Evolutionary conservation across 2,113 vertebrate genomes (phyloP).

Genomic region (Caracal caracal): DNA sequence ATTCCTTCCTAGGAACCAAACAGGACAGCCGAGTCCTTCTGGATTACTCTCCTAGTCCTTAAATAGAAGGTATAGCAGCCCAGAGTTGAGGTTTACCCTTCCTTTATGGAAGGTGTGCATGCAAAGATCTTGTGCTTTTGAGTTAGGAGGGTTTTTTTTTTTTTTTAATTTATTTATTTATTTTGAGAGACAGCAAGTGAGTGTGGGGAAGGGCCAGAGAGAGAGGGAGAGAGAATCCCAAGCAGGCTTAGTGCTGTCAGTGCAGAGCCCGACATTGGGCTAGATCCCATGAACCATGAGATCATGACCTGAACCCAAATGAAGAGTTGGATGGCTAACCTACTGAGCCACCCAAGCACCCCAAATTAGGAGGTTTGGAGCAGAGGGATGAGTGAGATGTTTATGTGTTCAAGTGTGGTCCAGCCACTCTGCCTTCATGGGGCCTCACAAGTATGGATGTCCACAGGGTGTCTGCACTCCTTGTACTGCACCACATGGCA

Average conservation of each 20-base stretch:
- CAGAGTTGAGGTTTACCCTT: constrained; percentile 20
- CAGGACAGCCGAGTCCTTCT: constrained; percentile 37
- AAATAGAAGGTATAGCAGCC: constrained; percentile 68
- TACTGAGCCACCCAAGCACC: too few species aligned
- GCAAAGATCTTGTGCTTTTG: constrained; percentile 75
- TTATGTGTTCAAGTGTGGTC: constrained; percentile 89
- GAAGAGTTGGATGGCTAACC: too few species aligned
- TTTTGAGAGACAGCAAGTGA: too few species aligned
- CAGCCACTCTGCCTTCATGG: constrained; percentile 94
- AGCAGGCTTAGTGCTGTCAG: too few species aligned
- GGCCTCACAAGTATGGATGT: constrained; percentile 97
- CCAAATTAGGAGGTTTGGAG: constrained; percentile 70
- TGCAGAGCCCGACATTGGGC: too few species aligned
- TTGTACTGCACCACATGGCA: constrained; percentile 96
- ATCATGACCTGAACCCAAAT: too few species aligned
- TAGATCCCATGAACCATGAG: too few species aligned
- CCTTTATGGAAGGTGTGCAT: constrained; percentile 55
- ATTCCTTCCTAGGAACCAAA: constrained; percentile 58
- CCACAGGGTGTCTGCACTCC: constrained; percentile 94
- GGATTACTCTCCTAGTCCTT: constrained; percentile 55
- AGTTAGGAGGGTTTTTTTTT: constrained; percentile 51
- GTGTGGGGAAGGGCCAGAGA: too few species aligned
- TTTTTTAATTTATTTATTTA: too few species aligned
- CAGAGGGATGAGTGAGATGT: constrained; percentile 70
- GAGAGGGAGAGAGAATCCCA: too few species aligned